Conservation (phyloP, 2,113 vertebrate species). For the Datnioides undecimradiatus region DNA sequence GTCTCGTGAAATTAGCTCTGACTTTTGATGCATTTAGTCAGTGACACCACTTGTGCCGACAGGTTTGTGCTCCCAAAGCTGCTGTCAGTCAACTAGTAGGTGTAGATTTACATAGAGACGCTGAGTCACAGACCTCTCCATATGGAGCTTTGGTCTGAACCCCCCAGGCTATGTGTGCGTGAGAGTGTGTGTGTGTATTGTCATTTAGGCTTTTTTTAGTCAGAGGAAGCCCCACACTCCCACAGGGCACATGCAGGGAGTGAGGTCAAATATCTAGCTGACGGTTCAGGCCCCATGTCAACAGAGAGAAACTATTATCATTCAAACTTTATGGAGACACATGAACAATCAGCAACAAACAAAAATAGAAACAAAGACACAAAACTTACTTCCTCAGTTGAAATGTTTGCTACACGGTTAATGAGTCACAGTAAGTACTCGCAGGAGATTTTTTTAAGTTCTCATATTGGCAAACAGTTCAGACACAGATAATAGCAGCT, state of each 20-base stretch:
- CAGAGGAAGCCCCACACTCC: conserved; percentile 22
- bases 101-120: conserved; percentile 66
- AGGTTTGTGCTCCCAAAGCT: conserved; percentile 45
- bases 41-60: conserved; percentile 43
- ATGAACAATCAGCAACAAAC: not conserved
- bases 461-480: not conserved
- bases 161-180: conserved; percentile 13
- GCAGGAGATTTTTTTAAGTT: not conserved
- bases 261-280: conserved; percentile 47
- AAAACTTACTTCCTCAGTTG: not conserved
- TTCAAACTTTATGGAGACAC: not conserved
- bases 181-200: not conserved
- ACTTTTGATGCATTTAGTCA: conserved; percentile 36
- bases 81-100: conserved; percentile 52
- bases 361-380: not conserved
- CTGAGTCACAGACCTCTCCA: conserved; percentile 56
- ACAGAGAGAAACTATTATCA: conserved; percentile 14
- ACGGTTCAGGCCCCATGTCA: conserved; percentile 20
- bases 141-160: conserved; percentile 39
- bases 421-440: not conserved
- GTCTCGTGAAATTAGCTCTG: conserved; percentile 29
- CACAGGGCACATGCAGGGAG: conserved; percentile 36
- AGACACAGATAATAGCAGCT: not conserved
- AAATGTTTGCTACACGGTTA: not conserved
- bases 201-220: conserved; percentile 27